A percentile compares a stretch with the other conserved stretches of the same genome.
Conservation (phyloP, 1,140 invertebrate genomes). For the Forficula auricularia region DNA sequence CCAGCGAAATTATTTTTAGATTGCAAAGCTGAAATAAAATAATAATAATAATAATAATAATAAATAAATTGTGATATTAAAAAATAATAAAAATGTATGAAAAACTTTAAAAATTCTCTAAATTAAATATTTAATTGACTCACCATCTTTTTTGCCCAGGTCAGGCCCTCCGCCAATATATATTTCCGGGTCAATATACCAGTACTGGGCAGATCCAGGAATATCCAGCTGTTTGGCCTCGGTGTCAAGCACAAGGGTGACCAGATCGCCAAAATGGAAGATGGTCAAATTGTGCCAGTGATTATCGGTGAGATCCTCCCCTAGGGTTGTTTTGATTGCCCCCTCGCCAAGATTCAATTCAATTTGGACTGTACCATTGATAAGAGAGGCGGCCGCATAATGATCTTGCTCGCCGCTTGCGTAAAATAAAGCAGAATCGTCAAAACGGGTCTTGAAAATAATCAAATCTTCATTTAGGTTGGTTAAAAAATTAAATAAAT, state of each 20-base stretch:
- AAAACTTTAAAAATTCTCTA: no score
- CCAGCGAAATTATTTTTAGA: constrained; percentile 48
- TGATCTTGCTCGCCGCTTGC: constrained; percentile 70
- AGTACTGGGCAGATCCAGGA: constrained; percentile 48
- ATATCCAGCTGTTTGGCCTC: constrained; percentile 47
- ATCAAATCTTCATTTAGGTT: background rate
- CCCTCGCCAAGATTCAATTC: constrained; percentile 71
- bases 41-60: constrained; percentile 5
- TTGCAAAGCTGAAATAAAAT: constrained; percentile 25
- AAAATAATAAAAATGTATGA: background rate
- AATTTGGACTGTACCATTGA: constrained; percentile 56
- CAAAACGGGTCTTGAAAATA: constrained; percentile 51
- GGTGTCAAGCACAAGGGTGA: constrained; percentile 56
- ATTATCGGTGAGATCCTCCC: constrained; percentile 47
- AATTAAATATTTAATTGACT: background rate
- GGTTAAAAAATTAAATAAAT: background rate
- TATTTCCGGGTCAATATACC: constrained; percentile 83
- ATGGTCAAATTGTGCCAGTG: constrained; percentile 83
- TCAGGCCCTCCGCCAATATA: constrained; percentile 76
- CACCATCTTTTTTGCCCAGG: constrained; percentile 38
- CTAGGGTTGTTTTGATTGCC: constrained; percentile 32
- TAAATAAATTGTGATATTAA: background rate
- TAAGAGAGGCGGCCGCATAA: constrained; percentile 64
- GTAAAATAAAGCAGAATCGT: constrained; percentile 72
- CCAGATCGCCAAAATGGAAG: constrained; percentile 48